Conservation (phyloP, 2,113 vertebrate genomes). For the Empidonax alnorum region DNA sequence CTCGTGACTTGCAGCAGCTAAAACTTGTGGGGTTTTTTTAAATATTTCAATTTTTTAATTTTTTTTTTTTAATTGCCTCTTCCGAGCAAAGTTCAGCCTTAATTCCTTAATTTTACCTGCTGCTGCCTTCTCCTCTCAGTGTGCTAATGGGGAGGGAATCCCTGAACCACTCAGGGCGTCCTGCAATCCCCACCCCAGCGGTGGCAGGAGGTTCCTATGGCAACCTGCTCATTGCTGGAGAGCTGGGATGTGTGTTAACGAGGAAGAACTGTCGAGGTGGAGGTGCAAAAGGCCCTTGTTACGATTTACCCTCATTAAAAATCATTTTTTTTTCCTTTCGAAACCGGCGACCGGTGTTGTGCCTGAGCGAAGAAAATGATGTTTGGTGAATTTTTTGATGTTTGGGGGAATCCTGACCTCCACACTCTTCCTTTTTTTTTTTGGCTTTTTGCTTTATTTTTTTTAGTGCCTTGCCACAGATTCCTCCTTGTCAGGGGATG, state of each 20-base stretch:
- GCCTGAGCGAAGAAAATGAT: background rate
- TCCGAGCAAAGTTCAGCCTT: background rate
- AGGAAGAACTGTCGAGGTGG: background rate
- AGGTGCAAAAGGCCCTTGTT: background rate
- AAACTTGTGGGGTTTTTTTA: background rate
- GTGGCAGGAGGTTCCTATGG: background rate
- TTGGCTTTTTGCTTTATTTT: background rate
- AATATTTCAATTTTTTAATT: background rate
- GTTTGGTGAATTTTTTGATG: background rate
- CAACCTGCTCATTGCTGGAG: slow-evolving; percentile 31
- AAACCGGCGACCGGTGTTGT: background rate
- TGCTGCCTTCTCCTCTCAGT: background rate
- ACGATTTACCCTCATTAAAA: background rate
- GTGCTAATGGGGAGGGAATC: slow-evolving; percentile 35
- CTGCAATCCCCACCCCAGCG: background rate
- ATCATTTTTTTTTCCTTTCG: too few relatives aligned
- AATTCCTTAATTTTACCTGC: background rate
- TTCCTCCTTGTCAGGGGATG: fast-evolving
- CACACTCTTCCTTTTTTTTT: background rate
- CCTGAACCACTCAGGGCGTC: background rate
- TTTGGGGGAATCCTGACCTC: background rate
- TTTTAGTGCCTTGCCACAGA: too few relatives aligned
- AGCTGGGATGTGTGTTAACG: background rate
- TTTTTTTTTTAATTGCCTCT: background rate
- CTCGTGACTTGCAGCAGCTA: background rate